Percentiles rank a stretch among this genome's conserved stretches.
Conservation (phyloP, 2,888 invertebrate genomes). For the Poecilus cupreus region DNA sequence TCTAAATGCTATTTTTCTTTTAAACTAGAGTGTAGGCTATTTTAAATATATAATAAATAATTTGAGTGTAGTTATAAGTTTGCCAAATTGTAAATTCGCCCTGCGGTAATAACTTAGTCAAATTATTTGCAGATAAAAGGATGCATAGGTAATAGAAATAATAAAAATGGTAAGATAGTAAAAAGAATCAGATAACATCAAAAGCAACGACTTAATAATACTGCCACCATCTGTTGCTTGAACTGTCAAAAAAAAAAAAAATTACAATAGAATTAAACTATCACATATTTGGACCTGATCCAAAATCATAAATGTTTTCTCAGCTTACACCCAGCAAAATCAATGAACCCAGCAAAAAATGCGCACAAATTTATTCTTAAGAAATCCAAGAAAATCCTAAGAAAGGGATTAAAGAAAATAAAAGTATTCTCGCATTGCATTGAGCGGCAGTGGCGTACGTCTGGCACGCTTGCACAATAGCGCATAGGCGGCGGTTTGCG, state of each 20-base stretch:
- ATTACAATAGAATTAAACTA: constrained; percentile 55
- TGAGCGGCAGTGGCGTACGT: constrained; percentile 63
- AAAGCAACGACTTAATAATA: neutral
- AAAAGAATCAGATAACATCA: neutral
- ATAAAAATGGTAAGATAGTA: neutral
- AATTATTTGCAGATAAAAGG: too few species aligned
- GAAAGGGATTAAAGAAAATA: constrained; percentile 57
- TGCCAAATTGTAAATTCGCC: too few species aligned
- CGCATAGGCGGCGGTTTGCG: constrained; percentile 57
- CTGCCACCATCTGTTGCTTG: constrained; percentile 47
- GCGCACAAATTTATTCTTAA: constrained; percentile 55
- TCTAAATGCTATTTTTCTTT: too few species aligned
- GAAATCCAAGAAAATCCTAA: constrained; percentile 50
- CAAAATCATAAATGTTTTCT: constrained; percentile 57
- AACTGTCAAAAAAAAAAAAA: constrained; percentile 42
- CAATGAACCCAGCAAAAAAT: constrained; percentile 22
- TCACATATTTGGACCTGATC: constrained; percentile 48
- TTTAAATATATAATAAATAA: too few species aligned
- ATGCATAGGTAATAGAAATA: neutral
- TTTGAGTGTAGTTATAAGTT: too few species aligned
- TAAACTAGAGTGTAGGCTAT: too few species aligned
- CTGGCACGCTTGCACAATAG: constrained; percentile 63
- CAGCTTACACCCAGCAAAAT: constrained; percentile 45
- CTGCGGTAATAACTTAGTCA: too few species aligned
- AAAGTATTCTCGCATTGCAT: constrained; percentile 53